Evolutionary conservation across 2,797 vertebrate species (phyloP).

Genomic region (Leucoraja ocellata): DNA sequence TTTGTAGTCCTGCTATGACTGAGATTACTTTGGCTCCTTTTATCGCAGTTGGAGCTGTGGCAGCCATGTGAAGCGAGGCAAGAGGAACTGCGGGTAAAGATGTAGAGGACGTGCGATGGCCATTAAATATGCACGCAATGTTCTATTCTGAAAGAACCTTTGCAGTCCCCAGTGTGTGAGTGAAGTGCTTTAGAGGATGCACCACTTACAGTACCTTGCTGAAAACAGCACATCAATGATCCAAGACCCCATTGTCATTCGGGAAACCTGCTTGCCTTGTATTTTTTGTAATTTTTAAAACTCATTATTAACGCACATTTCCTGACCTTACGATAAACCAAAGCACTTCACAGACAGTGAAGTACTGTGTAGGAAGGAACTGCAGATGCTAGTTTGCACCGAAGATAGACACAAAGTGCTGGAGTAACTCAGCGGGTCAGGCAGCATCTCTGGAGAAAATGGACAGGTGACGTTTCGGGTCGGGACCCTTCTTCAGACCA

Average conservation of each 20-base stretch:
- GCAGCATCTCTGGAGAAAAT: too few relatives aligned
- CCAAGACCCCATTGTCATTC: not conserved
- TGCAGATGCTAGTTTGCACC: too few relatives aligned
- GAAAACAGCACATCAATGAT: conserved; percentile 12
- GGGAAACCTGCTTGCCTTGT: not conserved
- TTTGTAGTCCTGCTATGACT: not conserved
- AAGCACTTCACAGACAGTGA: not conserved
- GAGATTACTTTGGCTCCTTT: not conserved
- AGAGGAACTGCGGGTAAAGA: not conserved
- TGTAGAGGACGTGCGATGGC: not conserved
- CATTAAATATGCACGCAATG: not conserved
- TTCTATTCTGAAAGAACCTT: not conserved
- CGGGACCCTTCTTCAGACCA: too few relatives aligned
- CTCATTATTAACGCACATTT: not conserved
- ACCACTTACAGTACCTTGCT: not conserved
- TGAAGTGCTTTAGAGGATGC: conserved; percentile 22
- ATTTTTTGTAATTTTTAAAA: not conserved
- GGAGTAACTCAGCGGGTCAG: not conserved
- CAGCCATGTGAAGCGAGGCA: not conserved
- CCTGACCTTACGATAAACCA: not conserved
- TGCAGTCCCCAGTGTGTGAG: not conserved
- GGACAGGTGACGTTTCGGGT: too few relatives aligned
- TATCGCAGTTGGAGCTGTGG: not conserved
- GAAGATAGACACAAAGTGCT: not conserved
- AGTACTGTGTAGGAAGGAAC: not conserved